These are phyloP conservation scores for Drosophila tani DNA, from an alignment of 1,140 invertebrate genomes.

Conservation along the genomic window DNA sequence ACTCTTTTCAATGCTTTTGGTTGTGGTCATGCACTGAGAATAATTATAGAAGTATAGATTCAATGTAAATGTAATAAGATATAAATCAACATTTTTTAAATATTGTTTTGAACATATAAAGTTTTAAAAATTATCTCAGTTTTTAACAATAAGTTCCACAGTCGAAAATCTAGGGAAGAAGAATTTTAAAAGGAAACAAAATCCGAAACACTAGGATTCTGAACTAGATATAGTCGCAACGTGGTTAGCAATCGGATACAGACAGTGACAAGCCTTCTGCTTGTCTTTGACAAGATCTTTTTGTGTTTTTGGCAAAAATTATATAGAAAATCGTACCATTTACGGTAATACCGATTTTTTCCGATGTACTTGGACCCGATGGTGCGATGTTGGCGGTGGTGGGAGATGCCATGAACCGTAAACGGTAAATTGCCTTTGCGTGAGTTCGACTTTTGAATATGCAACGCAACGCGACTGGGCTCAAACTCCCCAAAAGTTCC, in stretches of 20 bases:
- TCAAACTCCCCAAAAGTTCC: conserved; percentile 1
- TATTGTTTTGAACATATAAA: too few species aligned
- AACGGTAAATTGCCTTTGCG: conserved; percentile 76
- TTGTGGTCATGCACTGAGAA: conserved; percentile 4
- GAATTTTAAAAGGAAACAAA: neutral
- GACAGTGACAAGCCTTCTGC: too few species aligned
- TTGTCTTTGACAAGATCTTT: too few species aligned
- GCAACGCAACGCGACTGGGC: conserved; percentile 14
- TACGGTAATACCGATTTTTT: neutral
- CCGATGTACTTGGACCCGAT: neutral
- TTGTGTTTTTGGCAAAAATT: neutral
- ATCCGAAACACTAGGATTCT: neutral
- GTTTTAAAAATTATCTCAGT: too few species aligned
- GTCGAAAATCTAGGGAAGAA: too few species aligned
- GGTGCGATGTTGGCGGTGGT: conserved; percentile 17
- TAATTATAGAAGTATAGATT: neutral
- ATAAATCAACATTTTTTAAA: too few species aligned
- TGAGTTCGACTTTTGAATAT: conserved; percentile 62
- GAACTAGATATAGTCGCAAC: neutral
- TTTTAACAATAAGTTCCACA: too few species aligned
- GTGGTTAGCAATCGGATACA: neutral
- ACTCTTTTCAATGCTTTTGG: conserved; percentile 3
- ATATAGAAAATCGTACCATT: neutral
- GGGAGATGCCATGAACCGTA: conserved; percentile 68
- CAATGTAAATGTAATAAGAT: too few species aligned